phyloP scores from a whole-genome alignment of 2,113 vertebrate genomes.

The Cyanoderma ruficeps region DNA sequence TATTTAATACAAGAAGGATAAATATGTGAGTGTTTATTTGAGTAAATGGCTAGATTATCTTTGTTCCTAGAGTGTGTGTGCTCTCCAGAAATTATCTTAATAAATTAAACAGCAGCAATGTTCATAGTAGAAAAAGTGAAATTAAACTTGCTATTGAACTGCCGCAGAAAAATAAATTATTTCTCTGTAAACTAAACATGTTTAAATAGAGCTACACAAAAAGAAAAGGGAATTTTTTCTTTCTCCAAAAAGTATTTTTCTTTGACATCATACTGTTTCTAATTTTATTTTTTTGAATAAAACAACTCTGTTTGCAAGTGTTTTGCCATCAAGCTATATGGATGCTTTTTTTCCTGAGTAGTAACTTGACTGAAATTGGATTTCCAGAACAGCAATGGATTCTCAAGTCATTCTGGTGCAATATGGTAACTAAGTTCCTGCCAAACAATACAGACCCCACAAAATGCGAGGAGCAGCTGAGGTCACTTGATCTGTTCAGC shows the following conservation, averaged over 20 bases:
- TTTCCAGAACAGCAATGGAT: not conserved
- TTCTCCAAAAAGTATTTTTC: not conserved
- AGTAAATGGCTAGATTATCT: not conserved
- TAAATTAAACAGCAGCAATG: not conserved
- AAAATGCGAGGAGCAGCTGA: not conserved
- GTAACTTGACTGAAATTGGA: not conserved
- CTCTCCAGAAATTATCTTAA: not conserved
- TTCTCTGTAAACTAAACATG: not conserved
- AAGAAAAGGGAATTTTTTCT: not conserved
- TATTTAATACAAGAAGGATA: not conserved
- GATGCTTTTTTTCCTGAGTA: not conserved
- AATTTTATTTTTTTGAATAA: not conserved
- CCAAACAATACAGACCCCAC: fast-evolving
- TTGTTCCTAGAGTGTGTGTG: not conserved
- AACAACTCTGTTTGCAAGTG: not conserved
- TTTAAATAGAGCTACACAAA: not conserved
- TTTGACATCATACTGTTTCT: not conserved
- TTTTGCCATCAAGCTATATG: not conserved
- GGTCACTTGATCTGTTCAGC: not conserved
- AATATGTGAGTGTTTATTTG: not conserved
- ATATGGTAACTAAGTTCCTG: not conserved
- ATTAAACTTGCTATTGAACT: not conserved
- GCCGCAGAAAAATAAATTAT: not conserved
- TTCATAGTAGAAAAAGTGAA: not conserved
- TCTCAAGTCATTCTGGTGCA: not conserved